Base-by-base conservation (phyloP, 2,888 invertebrate species). In the Drosophila longiperda region DNA sequence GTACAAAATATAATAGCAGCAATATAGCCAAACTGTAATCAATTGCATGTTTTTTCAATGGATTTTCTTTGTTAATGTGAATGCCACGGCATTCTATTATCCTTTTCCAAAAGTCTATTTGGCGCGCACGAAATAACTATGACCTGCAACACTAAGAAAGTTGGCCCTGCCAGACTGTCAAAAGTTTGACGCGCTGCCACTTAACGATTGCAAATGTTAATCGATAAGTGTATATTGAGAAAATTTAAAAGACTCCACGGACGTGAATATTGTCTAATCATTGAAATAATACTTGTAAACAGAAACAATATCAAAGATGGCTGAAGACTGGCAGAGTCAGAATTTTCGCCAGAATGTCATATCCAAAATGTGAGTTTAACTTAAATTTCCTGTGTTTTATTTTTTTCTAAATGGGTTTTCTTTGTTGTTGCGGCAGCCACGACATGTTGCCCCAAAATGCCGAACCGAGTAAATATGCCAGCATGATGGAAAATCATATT, bases 401-500 rank as follows among this genome's bases (percentile, higher is more conserved):
- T 1, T 3, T 8, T 49, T 8, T 50, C 11, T 40, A 9, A 54
- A 17, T 34, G 0, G 3, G 0, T 9, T 29, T 42, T 40, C 34
- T 33, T 58, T 40, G 17, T 40, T 26, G 1, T 26, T 34, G 29
- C 92, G 62, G 45, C 92, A 98, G 98, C 87, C 98, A 98, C 90
- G 98, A 98, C 92, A 97, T 97, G 8, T 96, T 98, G 75, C 96
- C 97, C 78, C 95, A 95, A 60, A 96, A 97, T 33, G 97, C 83
- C 2, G 96, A 97, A 73, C 96, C 97, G 23, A 94, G 96, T 0
- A 96, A 97, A 82, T 98, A 97, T 92, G 97, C 97, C 84, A 95
- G 95, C 69, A 98, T 98, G 91, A 98, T 98, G 98, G 98, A 99
- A 93, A 97, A 96, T 91, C 98, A 98, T 93, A 97, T 98, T 0